Conservation (phyloP, 2,888 invertebrate species). For the Enchytraeus crypticus region DNA sequence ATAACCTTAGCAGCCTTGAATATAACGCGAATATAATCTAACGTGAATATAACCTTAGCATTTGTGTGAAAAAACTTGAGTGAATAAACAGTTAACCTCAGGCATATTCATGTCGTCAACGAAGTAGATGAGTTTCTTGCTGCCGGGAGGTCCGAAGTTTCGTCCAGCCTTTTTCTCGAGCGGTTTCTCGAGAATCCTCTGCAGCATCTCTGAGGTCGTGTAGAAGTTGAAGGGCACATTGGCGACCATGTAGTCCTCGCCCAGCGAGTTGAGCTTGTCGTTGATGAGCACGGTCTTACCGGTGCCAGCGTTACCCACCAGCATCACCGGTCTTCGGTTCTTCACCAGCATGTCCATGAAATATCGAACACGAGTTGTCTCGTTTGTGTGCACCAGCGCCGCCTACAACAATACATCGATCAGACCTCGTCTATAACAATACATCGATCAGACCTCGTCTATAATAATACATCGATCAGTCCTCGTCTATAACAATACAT, state of each 20-base stretch:
- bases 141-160: conserved; percentile 90
- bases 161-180: conserved; percentile 91
- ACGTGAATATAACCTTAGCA: no score
- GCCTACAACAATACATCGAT: conserved; percentile 57
- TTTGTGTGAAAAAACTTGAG: no score
- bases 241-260: conserved; percentile 71
- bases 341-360: conserved; percentile 83
- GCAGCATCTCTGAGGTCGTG: conserved; percentile 63
- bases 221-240: conserved; percentile 95
- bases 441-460: no score
- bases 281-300: conserved; percentile 89
- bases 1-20: no score
- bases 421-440: no score
- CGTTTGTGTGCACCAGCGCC: conserved; percentile 80
- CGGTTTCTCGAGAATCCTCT: conserved; percentile 76
- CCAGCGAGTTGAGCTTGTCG: conserved; percentile 69
- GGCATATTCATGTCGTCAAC: conserved; percentile 98
- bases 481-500: no score
- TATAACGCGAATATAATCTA: no score
- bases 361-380: conserved; percentile 78
- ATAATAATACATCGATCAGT: no score
- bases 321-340: conserved; percentile 81
- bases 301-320: conserved; percentile 79
- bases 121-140: conserved; percentile 83
- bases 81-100: conserved; percentile 57